These are phyloP conservation scores for Anoplopoma fimbria DNA, from an alignment of 2,113 vertebrate species.

Conservation along the genomic window DNA sequence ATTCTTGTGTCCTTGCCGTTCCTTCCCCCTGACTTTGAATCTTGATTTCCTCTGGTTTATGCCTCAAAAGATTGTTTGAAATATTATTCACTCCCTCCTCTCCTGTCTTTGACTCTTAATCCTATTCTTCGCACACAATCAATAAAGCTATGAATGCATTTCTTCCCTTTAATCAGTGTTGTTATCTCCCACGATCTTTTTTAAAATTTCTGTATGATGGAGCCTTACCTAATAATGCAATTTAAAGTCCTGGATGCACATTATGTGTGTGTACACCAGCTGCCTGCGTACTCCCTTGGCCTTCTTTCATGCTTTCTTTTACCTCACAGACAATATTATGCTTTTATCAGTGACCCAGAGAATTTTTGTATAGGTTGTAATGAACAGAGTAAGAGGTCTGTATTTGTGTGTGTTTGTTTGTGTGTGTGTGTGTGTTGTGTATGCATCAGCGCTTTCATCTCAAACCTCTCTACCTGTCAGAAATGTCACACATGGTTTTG, in stretches of 20 bases:
- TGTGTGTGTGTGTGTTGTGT: conserved; percentile 1
- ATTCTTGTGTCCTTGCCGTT: conserved; percentile 25
- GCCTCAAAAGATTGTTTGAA: conserved; percentile 1
- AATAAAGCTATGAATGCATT: conserved; percentile 39
- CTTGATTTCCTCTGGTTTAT: conserved; percentile 10
- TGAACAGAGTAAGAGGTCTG: conserved; percentile 2
- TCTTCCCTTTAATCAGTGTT: conserved; percentile 37
- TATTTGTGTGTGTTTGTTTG: conserved; percentile 10
- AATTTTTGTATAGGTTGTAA: conserved; percentile 41
- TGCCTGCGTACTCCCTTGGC: conserved; percentile 33
- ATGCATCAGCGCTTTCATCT: conserved; percentile 39
- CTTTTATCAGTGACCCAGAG: conserved; percentile 42
- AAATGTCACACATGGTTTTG: conserved; percentile 57
- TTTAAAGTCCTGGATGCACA: conserved; percentile 16
- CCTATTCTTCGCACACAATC: conserved; percentile 23
- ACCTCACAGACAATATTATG: conserved; percentile 35
- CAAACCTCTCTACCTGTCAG: conserved; percentile 56
- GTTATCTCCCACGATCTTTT: conserved; percentile 32
- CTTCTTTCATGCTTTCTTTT: conserved; percentile 39
- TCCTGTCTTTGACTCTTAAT: conserved; percentile 22
- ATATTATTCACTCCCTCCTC: conserved; percentile 1
- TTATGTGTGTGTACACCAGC: conserved; percentile 32
- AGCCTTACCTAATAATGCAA: conserved; percentile 13
- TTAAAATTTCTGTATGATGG: conserved; percentile 32
- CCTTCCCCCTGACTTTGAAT: conserved; percentile 18